Conservation (phyloP, 2,888 invertebrate genomes). For the Drosophila parthenogenetica region DNA sequence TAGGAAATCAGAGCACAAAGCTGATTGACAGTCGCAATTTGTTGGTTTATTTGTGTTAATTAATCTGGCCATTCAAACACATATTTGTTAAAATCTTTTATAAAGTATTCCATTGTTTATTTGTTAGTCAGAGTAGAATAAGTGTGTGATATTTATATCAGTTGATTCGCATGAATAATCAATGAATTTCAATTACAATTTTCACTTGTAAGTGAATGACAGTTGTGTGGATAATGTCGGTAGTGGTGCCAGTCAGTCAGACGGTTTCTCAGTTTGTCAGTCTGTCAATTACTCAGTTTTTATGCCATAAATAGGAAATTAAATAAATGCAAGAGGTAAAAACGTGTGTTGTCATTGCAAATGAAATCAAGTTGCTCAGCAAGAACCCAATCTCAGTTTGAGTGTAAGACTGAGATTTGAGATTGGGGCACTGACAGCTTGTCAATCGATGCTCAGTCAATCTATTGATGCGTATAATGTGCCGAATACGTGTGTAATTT, state of each 20-base stretch:
- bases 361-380: conserved; percentile 6
- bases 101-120: background rate
- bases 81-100: background rate
- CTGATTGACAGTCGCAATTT: background rate
- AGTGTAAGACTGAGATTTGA: conserved; percentile 3
- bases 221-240: background rate
- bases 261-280: conserved; percentile 3
- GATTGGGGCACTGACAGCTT: conserved; percentile 38
- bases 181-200: conserved; percentile 44
- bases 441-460: conserved; percentile 56
- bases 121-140: conserved; percentile 1
- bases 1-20: too few relatives aligned
- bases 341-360: conserved; percentile 6
- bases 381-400: conserved; percentile 13
- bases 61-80: background rate
- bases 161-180: conserved; percentile 29
- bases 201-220: conserved; percentile 27
- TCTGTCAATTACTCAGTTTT: conserved; percentile 9
- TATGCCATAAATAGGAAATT: conserved; percentile 58
- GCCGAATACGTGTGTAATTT: conserved; percentile 47
- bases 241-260: conserved; percentile 7
- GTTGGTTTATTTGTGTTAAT: background rate
- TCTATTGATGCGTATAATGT: conserved; percentile 48
- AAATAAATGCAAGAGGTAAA: conserved; percentile 50
- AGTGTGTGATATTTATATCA: conserved; percentile 7